phyloP scores from a whole-genome alignment of 2,888 invertebrate species.

The Hydroisotoma schaefferi region DNA sequence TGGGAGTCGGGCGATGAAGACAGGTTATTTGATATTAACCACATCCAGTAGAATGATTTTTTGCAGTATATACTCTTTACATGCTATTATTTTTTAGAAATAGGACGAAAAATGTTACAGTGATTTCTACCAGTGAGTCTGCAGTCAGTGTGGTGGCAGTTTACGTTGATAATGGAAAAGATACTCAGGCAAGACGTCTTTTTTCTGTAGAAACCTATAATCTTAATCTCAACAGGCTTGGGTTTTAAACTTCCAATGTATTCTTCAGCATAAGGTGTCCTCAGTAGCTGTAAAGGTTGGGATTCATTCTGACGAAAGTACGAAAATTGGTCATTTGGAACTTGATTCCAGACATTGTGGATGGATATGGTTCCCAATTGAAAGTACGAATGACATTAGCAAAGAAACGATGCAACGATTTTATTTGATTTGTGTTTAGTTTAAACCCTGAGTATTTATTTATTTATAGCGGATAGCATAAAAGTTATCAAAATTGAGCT shows the following conservation, averaged over 20 bases:
- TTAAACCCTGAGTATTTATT: slow-evolving; percentile 13
- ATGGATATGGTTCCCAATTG: slow-evolving; percentile 84
- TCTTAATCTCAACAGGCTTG: not conserved
- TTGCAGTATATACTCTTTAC: not conserved
- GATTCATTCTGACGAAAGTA: slow-evolving; percentile 73
- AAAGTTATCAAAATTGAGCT: slow-evolving; percentile 72
- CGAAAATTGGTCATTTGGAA: slow-evolving; percentile 75
- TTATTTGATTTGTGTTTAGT: slow-evolving; percentile 11
- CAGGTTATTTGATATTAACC: slow-evolving; percentile 42
- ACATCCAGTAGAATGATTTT: not conserved
- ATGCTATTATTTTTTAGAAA: slow-evolving; percentile 58
- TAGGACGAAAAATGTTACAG: slow-evolving; percentile 79
- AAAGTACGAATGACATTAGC: slow-evolving; percentile 56
- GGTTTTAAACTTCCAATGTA: not conserved
- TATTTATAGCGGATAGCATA: slow-evolving; percentile 43
- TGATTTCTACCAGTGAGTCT: slow-evolving; percentile 63
- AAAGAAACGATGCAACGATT: not conserved
- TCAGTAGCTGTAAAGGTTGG: slow-evolving; percentile 81
- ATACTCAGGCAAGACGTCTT: slow-evolving; percentile 53
- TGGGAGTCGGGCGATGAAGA: slow-evolving; percentile 99
- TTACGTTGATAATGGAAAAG: slow-evolving; percentile 91
- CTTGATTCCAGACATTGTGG: slow-evolving; percentile 79
- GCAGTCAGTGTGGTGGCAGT: slow-evolving; percentile 74
- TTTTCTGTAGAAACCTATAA: not conserved
- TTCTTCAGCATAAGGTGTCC: slow-evolving; percentile 79